Base-by-base conservation (phyloP, 2,888 invertebrate genomes). In the Agapostemon virescens region DNA sequence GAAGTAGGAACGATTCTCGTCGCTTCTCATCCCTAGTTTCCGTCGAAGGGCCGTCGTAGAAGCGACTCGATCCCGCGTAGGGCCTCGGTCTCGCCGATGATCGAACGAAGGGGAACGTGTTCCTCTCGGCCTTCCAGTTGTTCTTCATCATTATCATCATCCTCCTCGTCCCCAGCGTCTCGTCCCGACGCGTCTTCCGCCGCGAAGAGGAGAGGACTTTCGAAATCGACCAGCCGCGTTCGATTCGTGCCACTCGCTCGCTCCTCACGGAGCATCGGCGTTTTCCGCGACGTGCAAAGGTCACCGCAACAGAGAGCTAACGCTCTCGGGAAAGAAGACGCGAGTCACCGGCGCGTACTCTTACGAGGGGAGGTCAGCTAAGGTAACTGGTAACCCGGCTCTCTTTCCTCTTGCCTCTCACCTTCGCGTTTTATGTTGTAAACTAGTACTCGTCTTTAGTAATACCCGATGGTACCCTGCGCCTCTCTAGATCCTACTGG, bases 211-310 rank as follows among this genome's bases (percentile, higher is more conserved):
- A 76, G 77, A 77, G 84, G 84, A 87, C 85, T 87, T 87, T 87
- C 87, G 87, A 87, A 87, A 87, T 86, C 87, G 81, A 82, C 84
- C 76, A 77, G 84, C 84, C 85, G 87, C 87, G 81, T 86, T 87
- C 86, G 87, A 87, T 86, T 87, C 87, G 87, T 85, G 86, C 87
- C 86, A 81, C 83, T 86, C 86, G 86, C 86, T 86, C 82, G 84
- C 86, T 84, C 74, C 75, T 77, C 84, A 76, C 82, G 87, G 87
- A 87, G 80, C 85, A 85, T 85, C 87, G 83, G 84, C 87, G 87
- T 87, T 87, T 87, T 87, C 87, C 87, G 87, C 87, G 87, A 86
- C 86, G 87, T 81, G 87, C 87, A 87, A 87, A 87, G 87, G 87
- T 87, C 87, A 87, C 76, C 77, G 87, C 84, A 83, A 79, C 81